Percentiles rank a stretch among this genome's conserved stretches.
phyloP scores from a whole-genome alignment of 2,888 invertebrate species.

The Teleiodes luculella region DNA sequence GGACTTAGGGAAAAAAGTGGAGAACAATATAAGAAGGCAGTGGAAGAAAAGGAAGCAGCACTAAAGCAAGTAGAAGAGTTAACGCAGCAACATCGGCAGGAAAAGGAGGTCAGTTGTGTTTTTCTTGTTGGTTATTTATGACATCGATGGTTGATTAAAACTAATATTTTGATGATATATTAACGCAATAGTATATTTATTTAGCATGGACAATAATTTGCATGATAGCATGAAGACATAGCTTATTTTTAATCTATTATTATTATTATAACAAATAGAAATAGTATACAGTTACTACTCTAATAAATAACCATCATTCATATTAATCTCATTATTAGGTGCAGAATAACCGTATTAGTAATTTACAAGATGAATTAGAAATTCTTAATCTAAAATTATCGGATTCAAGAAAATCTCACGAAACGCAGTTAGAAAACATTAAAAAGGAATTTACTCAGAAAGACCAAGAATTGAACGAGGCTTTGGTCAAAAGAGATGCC shows the following conservation, averaged over 20 bases:
- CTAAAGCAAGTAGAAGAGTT: conserved; percentile 53
- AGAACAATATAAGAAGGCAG: conserved; percentile 59
- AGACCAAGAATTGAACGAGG: conserved; percentile 40
- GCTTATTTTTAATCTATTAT: too few species aligned
- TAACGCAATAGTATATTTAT: neutral
- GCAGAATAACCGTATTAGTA: conserved; percentile 38
- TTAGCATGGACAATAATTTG: neutral
- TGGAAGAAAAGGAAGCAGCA: conserved; percentile 59
- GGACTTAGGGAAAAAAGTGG: conserved; percentile 57
- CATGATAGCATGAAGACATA: neutral
- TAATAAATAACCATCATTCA: conserved; percentile 15
- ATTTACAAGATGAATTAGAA: conserved; percentile 49
- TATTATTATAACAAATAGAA: neutral
- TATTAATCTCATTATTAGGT: conserved; percentile 47
- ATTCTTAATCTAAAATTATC: conserved; percentile 42
- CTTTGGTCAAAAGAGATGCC: conserved; percentile 41
- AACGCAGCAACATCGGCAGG: conserved; percentile 52
- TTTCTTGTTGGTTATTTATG: neutral
- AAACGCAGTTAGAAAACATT: conserved; percentile 37
- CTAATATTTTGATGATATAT: neutral
- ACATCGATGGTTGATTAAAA: conserved; percentile 5
- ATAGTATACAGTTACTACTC: neutral
- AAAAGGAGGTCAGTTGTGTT: conserved; percentile 59
- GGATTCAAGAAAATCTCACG: conserved; percentile 40
- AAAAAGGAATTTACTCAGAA: conserved; percentile 39